Conservation (phyloP, 2,113 vertebrate genomes). For the Alethe castanea region DNA sequence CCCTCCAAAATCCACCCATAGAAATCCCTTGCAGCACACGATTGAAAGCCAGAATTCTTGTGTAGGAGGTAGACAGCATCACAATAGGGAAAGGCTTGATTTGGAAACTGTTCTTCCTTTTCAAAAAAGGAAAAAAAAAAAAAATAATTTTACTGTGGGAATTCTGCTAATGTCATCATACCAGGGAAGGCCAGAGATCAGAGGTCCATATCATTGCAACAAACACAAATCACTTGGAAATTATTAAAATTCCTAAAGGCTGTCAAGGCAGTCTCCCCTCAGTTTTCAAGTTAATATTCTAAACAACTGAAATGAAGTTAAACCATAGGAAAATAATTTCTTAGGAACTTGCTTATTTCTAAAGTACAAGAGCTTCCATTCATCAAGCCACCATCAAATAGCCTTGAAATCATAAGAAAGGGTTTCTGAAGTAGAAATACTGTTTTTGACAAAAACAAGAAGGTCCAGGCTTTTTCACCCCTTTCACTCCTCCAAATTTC, state of each 20-base stretch:
- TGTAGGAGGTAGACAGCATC: background rate
- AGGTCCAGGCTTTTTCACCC: background rate
- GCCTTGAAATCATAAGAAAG: background rate
- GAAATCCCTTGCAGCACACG: background rate
- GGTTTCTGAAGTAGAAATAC: background rate
- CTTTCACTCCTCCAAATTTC: background rate
- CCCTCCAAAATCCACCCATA: background rate
- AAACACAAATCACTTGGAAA: background rate
- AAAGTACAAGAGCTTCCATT: background rate
- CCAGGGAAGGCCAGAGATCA: background rate
- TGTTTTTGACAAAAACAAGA: background rate
- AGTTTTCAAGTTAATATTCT: background rate
- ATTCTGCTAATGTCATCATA: background rate
- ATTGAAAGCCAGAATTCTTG: background rate
- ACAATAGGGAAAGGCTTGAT: background rate
- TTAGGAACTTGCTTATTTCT: background rate
- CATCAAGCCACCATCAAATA: background rate
- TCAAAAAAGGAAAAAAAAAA: background rate
- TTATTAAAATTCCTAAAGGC: background rate
- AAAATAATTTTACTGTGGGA: background rate
- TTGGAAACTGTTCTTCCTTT: background rate
- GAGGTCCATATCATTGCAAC: background rate
- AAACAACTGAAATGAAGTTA: background rate
- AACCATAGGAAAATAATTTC: background rate
- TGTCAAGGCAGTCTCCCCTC: background rate